A percentile compares a stretch with the other conserved stretches of the same genome.
Conservation (phyloP, 1,140 invertebrate species). For the Zelostemma sp. region DNA sequence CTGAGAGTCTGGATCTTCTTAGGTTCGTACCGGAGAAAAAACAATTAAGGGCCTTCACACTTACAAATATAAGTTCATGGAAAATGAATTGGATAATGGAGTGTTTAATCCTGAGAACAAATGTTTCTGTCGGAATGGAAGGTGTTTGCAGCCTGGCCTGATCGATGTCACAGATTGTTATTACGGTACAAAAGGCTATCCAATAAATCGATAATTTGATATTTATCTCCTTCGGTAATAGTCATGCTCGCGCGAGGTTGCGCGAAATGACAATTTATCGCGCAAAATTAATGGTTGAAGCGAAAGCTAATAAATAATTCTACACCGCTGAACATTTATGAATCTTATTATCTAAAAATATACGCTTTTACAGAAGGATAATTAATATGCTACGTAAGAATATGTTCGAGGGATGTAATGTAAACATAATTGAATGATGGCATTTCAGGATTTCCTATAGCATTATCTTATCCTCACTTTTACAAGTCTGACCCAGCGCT, state of each 20-base stretch:
- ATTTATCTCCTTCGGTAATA: neutral
- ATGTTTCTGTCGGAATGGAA: constrained; percentile 80
- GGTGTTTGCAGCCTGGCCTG: constrained; percentile 78
- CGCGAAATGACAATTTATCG: too few species aligned
- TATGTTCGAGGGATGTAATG: too few species aligned
- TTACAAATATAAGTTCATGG: constrained; percentile 79
- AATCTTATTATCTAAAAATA: too few species aligned
- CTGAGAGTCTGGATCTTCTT: too few species aligned
- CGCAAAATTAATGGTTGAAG: too few species aligned
- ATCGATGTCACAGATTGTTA: constrained; percentile 86
- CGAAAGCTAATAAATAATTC: too few species aligned
- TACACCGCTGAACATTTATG: too few species aligned
- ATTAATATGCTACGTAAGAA: too few species aligned
- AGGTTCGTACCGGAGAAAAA: constrained; percentile 75
- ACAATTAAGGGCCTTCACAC: constrained; percentile 72
- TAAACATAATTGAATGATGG: too few species aligned
- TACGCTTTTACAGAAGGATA: too few species aligned
- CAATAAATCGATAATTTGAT: neutral
- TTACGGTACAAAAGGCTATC: constrained; percentile 63
- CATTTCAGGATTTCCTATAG: constrained; percentile 80
- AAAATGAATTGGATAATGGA: constrained; percentile 84
- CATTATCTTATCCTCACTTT: constrained; percentile 91
- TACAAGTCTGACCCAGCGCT: constrained; percentile 79
- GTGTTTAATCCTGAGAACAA: constrained; percentile 78
- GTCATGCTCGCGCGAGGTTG: too few species aligned